These are phyloP conservation scores for Spheniscus mendiculus DNA, from an alignment of 2,113 vertebrate species.

Conservation along the genomic window DNA sequence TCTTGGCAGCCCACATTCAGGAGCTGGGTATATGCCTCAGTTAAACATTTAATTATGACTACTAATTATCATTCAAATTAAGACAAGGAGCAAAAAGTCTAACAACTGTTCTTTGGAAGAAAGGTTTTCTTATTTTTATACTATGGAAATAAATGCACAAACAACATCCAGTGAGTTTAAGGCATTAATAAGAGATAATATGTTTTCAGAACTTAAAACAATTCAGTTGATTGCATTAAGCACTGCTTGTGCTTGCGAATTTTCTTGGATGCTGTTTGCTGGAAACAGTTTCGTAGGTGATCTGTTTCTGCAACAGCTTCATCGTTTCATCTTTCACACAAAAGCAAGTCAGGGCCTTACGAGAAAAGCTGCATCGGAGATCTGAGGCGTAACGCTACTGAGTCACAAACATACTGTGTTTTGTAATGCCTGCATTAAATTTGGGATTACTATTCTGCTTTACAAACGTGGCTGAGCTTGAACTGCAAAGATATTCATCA, in stretches of 20 bases:
- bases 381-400: rapidly evolving
- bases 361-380: neutral
- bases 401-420: neutral
- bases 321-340: neutral
- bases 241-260: neutral
- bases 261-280: neutral
- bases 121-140: neutral
- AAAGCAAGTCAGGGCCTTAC: neutral
- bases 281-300: neutral
- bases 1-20: neutral
- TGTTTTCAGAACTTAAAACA: neutral
- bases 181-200: neutral
- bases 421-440: neutral
- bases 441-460: neutral
- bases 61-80: neutral
- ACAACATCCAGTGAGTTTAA: neutral
- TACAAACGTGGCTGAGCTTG: neutral
- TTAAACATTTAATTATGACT: neutral
- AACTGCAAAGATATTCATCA: neutral
- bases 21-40: neutral
- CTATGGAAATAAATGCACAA: neutral
- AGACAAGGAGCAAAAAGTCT: neutral
- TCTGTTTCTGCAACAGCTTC: neutral
- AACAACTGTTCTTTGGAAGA: neutral
- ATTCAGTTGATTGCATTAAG: neutral